A percentile compares a stretch with the other conserved stretches of the same genome.
Evolutionary conservation across 1,140 invertebrate genomes (phyloP).

Genomic region (Drosophila lacertosa): DNA sequence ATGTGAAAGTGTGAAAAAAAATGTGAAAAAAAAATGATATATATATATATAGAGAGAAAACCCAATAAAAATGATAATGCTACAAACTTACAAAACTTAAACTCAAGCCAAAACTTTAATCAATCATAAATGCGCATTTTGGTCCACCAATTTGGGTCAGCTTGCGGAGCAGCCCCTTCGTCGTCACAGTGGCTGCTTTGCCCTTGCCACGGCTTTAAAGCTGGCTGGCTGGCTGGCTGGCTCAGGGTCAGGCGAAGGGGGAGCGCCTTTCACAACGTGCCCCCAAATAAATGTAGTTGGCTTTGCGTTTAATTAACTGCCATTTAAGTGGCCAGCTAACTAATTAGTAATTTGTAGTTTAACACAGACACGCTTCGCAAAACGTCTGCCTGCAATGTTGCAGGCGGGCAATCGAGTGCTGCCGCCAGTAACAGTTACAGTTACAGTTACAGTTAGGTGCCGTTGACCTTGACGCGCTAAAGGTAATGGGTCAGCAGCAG

Average conservation of each 20-base stretch:
- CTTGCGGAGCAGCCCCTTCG: constrained; percentile 9
- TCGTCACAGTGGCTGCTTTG: constrained; percentile 58
- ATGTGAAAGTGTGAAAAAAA: constrained; percentile 61
- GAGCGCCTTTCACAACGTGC: constrained; percentile 60
- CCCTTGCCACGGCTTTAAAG: constrained; percentile 43
- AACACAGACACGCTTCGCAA: constrained; percentile 71
- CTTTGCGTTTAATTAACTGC: constrained; percentile 31
- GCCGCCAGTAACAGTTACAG: too few species aligned
- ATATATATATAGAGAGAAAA: constrained; percentile 55
- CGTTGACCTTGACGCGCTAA: constrained; percentile 70
- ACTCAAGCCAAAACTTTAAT: not conserved
- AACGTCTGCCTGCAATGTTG: constrained; percentile 22
- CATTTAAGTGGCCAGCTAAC: constrained; percentile 56
- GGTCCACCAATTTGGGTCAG: constrained; percentile 51
- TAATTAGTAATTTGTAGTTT: constrained; percentile 76
- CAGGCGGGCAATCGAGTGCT: constrained; percentile 50
- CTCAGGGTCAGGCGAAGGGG: constrained; percentile 58
- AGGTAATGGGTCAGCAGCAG: constrained; percentile 58
- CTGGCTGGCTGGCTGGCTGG: too few species aligned
- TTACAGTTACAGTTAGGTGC: constrained; percentile 69
- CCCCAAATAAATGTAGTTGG: not conserved
- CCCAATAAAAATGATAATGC: constrained; percentile 71
- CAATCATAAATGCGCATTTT: not conserved
- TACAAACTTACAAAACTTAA: constrained; percentile 45
- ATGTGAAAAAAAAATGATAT: constrained; percentile 57